These are phyloP conservation scores for Ceratosolen solmsi DNA, from an alignment of 1,140 invertebrate genomes.

Conservation along the genomic window DNA sequence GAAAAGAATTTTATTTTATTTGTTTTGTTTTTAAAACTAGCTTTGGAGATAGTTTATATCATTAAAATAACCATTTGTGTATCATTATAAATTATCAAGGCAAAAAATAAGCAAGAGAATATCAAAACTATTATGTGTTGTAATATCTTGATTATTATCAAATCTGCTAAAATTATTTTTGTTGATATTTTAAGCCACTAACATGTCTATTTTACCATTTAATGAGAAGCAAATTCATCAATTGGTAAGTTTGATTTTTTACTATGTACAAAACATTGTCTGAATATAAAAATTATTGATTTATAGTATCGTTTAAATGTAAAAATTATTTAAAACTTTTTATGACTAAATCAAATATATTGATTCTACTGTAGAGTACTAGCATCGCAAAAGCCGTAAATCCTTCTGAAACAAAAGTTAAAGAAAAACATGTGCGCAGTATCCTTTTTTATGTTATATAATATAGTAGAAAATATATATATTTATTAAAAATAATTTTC, in stretches of 20 bases:
- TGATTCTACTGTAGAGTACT: conserved; percentile 78
- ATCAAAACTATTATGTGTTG: conserved; percentile 48
- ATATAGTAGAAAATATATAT: conserved; percentile 18
- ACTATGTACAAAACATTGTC: too few relatives aligned
- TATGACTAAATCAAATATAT: conserved; percentile 49
- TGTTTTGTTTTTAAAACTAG: conserved; percentile 55
- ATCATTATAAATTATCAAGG: conserved; percentile 52
- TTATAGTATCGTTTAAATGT: neutral
- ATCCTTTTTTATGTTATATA: conserved; percentile 74
- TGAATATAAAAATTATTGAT: conserved; percentile 27
- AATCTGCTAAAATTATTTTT: conserved; percentile 48
- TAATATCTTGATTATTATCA: conserved; percentile 55
- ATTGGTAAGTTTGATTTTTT: conserved; percentile 71
- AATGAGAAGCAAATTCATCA: conserved; percentile 70
- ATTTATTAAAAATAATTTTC: conserved; percentile 44
- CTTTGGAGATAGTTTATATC: conserved; percentile 65
- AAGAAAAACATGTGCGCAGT: conserved; percentile 97
- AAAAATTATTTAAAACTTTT: conserved; percentile 5
- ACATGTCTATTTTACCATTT: conserved; percentile 68
- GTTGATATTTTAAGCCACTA: conserved; percentile 62
- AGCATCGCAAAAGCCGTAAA: conserved; percentile 94
- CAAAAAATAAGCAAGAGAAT: conserved; percentile 53
- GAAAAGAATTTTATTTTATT: conserved; percentile 44
- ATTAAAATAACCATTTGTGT: conserved; percentile 50
- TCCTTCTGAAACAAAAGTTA: conserved; percentile 89